phyloP scores from a whole-genome alignment of 2,797 vertebrate genomes.

The Fistularia commersonii region DNA sequence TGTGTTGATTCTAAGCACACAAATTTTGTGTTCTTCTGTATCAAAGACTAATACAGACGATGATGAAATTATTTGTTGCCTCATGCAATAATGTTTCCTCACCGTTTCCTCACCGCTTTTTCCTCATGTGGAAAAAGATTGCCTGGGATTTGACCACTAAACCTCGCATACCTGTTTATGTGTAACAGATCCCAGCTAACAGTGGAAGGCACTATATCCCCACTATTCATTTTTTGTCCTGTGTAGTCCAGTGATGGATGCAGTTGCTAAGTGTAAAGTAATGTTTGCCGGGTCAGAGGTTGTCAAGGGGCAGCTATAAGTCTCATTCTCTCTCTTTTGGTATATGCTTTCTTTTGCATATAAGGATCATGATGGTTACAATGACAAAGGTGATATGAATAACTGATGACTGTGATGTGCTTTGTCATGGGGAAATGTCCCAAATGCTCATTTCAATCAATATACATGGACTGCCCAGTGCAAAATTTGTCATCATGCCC shows the following conservation, averaged over 20 bases:
- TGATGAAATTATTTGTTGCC: too few relatives aligned
- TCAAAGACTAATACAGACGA: too few relatives aligned
- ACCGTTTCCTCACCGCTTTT: too few relatives aligned
- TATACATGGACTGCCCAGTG: neutral
- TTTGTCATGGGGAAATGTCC: slow-evolving; percentile 6
- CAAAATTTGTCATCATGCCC: neutral
- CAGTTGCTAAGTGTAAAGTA: neutral
- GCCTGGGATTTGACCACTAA: too few relatives aligned
- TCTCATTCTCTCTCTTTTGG: slow-evolving; percentile 1
- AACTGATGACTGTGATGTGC: slow-evolving; percentile 1
- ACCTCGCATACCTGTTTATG: too few relatives aligned
- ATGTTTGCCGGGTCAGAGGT: slow-evolving; percentile 19
- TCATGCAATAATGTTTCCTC: too few relatives aligned
- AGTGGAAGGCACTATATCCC: too few relatives aligned
- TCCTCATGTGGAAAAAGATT: too few relatives aligned
- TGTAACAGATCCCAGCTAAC: too few relatives aligned
- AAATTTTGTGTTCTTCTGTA: too few relatives aligned
- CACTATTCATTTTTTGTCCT: neutral
- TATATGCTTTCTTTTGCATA: slow-evolving; percentile 9
- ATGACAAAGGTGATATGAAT: too few relatives aligned
- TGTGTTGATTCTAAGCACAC: slow-evolving; percentile 11
- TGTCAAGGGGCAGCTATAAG: slow-evolving; percentile 3
- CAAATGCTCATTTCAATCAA: slow-evolving; percentile 1
- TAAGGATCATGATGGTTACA: neutral
- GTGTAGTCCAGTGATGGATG: neutral